Base-by-base conservation (phyloP, 1,140 invertebrate genomes). In the Zaprionus gabonicus region DNA sequence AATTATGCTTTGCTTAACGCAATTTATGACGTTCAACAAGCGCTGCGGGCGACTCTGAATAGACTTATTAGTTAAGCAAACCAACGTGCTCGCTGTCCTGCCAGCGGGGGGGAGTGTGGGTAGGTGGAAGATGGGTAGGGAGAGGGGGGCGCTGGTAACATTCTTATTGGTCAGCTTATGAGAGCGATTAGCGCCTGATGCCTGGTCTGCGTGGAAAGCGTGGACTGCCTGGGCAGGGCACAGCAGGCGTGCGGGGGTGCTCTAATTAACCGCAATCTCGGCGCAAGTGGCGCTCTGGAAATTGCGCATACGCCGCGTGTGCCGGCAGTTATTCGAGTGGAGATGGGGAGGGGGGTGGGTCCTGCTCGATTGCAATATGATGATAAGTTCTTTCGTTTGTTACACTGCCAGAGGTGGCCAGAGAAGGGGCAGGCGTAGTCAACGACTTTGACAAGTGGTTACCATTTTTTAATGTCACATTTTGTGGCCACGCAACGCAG, bases 391-490 rank as follows among this genome's bases (percentile, higher is more conserved):
- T 71, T 75, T 20, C n/a, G 10, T 62, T 69, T 62, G 41, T 53
- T 72, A 36, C 20, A 3, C 12, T 57, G 17, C 9, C 28, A 3
- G 4, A 17, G 17, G 20, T 9, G 36, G 34, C 23, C 23, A 27
- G 28, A 49, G 31, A 20, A 17, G 36, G 3, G n/a, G 38, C 9
- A n/a, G 58, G 20, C 27, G 36, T 51, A 51, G 20, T 51, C 46
- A 60, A 59, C 63, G 68, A 69, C 53, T 79, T 82, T 87, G 83
- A 87, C 77, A 87, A 87, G 83, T 87, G 84, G 81, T 79, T 75
- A 88, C 70, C 80, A 87, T 87, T 87, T 87, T 87, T 87, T 88
- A 87, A 88, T 87, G 83, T 88, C 83, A 88, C 83, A 88, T 87
- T 87, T 78, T 87, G 81, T 80, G 82, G 72, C 67, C 67, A 70